phyloP scores from a whole-genome alignment of 1,140 invertebrate species.

The Sycophila sp. region DNA sequence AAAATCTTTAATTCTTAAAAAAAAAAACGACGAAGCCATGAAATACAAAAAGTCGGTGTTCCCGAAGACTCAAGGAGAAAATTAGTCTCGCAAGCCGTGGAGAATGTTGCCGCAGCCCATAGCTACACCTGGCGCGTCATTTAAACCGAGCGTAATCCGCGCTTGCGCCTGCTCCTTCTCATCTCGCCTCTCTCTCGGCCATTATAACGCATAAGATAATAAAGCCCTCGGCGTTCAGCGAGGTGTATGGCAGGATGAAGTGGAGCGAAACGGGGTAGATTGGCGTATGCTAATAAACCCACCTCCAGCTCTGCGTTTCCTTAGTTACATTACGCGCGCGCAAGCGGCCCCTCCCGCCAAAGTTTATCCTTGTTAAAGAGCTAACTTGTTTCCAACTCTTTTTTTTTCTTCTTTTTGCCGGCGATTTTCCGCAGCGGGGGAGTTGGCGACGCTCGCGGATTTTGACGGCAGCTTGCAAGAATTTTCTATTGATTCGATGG shows the following conservation, averaged over 20 bases:
- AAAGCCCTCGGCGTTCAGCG: conserved; percentile 49
- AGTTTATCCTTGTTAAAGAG: conserved; percentile 29
- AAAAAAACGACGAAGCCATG: not conserved
- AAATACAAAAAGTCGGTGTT: not conserved
- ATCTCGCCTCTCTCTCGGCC: conserved; percentile 22
- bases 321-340: conserved; percentile 49
- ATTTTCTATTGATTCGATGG: too few relatives aligned
- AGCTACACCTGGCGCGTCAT: too few relatives aligned
- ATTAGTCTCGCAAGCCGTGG: too few relatives aligned
- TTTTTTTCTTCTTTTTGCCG: not conserved
- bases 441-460: not conserved
- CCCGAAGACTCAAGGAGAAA: too few relatives aligned
- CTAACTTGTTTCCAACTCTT: not conserved
- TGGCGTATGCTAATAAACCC: conserved; percentile 52
- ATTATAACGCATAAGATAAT: conserved; percentile 50
- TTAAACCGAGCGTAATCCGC: not conserved
- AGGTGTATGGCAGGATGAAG: conserved; percentile 49
- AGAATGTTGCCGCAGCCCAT: too few relatives aligned
- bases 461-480: not conserved
- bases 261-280: conserved; percentile 49
- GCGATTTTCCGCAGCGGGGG: too few relatives aligned
- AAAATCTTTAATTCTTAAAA: too few relatives aligned
- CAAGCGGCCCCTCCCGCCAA: conserved; percentile 20
- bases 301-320: conserved; percentile 46
- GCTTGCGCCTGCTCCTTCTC: not conserved